Percentiles rank a stretch among this genome's conserved stretches.
phyloP scores from a whole-genome alignment of 2,888 invertebrate species.

The Pammene aurita region DNA sequence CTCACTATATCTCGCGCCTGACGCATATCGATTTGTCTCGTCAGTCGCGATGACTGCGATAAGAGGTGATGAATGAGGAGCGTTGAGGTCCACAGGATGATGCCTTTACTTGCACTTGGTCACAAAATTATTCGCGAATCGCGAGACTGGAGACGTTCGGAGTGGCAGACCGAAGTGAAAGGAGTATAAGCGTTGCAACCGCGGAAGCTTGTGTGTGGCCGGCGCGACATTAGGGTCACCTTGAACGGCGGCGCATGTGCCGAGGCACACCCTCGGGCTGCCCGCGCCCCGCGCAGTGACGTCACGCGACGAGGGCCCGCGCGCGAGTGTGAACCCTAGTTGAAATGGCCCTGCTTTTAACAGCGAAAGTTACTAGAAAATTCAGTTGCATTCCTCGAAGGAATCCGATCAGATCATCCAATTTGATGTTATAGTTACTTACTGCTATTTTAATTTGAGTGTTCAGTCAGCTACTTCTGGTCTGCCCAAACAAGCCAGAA shows the following conservation, averaged over 20 bases:
- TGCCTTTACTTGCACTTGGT: conserved; percentile 71
- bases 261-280: conserved; percentile 75
- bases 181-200: conserved; percentile 56
- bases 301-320: conserved; percentile 54
- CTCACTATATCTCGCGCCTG: conserved; percentile 79
- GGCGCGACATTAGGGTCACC: conserved; percentile 75
- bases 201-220: conserved; percentile 50
- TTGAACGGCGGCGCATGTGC: conserved; percentile 78
- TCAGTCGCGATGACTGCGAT: conserved; percentile 77
- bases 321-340: conserved; percentile 21
- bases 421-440: no score
- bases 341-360: conserved; percentile 12
- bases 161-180: conserved; percentile 58
- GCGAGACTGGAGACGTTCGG: conserved; percentile 47
- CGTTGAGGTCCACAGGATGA: conserved; percentile 80
- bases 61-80: conserved; percentile 79
- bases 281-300: conserved; percentile 55
- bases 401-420: no score
- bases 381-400: no score
- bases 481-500: no score
- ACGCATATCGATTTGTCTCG: conserved; percentile 82
- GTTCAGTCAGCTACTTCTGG: no score
- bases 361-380: conserved; percentile 7
- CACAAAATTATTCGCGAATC: conserved; percentile 70
- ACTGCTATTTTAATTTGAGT: no score